Base-by-base conservation (phyloP, 1,140 invertebrate species). In the Pygmarrhopalites habei region DNA sequence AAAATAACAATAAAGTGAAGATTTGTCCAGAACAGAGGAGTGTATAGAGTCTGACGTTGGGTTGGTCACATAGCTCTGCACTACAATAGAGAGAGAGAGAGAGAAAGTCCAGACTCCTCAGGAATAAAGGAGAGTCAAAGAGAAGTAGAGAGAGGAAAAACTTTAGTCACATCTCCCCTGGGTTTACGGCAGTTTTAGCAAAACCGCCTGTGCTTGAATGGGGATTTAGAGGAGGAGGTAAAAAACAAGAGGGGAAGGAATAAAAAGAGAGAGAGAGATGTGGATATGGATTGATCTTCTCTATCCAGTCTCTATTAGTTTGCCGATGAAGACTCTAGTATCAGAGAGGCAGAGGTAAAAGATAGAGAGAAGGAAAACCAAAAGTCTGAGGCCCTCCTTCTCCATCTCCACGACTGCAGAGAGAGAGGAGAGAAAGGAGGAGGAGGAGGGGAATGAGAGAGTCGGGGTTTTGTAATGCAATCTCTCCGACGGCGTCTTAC, bases 1-100 rank as follows among this genome's bases (percentile, higher is more conserved):
- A 52, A 52, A 52, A 52, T 52, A 52, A 52, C 49, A 52, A 52
- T 52, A 52, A 52, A 52, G 23, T 52, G 2, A 23, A 52, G 49
- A 52, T 52, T 28, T 26, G 7, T 14, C 7, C 46, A 41, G 39
- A 41, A 41, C 12, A 41, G n/a, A 12, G 39, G 39, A 41, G 12
- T 12, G 39, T n/a, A 41, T 41, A n/a, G n/a, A n/a, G n/a, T n/a
- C n/a, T n/a, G n/a, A n/a, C n/a, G n/a, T n/a, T n/a, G n/a, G n/a
- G n/a, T n/a, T n/a, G n/a, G n/a, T n/a, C n/a, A n/a, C n/a, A n/a
- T n/a, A n/a, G n/a, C n/a, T n/a, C n/a, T n/a, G n/a, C n/a, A n/a
- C n/a, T n/a, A 21, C 21, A 46, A 23, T 21, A 29, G 49, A 23
- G 25, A 52, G 49, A 52, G 7, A 5, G 28, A 52, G 25, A 52